These are phyloP conservation scores for Todiramphus saurophagus DNA, from an alignment of 2,113 vertebrate genomes.

Conservation along the genomic window DNA sequence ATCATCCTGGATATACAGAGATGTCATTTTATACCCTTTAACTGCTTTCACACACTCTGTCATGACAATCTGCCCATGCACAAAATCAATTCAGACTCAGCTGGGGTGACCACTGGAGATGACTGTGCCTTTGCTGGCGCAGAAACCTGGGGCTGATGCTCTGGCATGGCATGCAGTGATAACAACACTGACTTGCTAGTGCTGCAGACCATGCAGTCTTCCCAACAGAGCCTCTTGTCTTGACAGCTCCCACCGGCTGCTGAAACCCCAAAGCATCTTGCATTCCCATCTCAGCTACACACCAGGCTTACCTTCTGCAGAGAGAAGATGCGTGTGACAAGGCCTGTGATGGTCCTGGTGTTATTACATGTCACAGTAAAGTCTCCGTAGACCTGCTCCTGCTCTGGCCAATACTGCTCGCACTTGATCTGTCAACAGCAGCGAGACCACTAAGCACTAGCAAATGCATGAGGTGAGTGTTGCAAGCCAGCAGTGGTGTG, in stretches of 20 bases:
- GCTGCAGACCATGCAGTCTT: background rate
- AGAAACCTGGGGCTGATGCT: background rate
- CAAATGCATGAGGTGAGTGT: accelerated
- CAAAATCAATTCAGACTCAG: background rate
- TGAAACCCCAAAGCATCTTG: background rate
- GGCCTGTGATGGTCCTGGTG: background rate
- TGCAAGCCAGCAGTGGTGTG: background rate
- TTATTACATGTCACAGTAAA: conserved; percentile 42
- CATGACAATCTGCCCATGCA: background rate
- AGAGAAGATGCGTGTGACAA: conserved; percentile 44
- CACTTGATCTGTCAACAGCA: conserved; percentile 59
- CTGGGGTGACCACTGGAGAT: background rate
- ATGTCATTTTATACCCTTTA: background rate
- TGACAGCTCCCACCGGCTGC: background rate
- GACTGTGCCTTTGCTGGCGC: background rate
- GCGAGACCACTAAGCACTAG: accelerated
- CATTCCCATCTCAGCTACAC: background rate
- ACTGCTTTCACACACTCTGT: background rate
- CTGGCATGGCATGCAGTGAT: background rate
- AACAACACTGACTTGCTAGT: accelerated
- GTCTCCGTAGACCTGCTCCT: conserved; percentile 10
- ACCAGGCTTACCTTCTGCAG: conserved; percentile 50
- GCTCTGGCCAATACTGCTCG: conserved; percentile 64
- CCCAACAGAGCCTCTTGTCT: accelerated
- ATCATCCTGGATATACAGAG: background rate